phyloP scores from a whole-genome alignment of 2,113 vertebrate genomes.

The Ciconia maguari region DNA sequence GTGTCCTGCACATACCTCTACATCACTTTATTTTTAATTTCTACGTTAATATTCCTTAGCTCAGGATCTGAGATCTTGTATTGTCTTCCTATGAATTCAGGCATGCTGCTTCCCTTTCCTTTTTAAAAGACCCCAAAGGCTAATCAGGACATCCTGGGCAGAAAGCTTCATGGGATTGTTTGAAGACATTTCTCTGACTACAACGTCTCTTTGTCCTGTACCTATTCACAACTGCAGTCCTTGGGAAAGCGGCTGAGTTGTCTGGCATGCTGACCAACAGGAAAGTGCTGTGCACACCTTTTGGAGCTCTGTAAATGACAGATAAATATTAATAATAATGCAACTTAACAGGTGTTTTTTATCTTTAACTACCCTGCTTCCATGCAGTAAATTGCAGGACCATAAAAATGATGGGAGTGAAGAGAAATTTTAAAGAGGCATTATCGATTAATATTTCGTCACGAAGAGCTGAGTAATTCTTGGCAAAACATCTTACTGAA shows the following conservation, averaged over 20 bases:
- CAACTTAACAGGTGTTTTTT: constrained; percentile 17
- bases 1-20: neutral
- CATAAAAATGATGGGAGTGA: constrained; percentile 30
- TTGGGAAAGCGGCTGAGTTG: neutral
- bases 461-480: neutral
- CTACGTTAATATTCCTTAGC: neutral
- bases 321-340: constrained; percentile 42
- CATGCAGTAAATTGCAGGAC: neutral
- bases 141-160: neutral
- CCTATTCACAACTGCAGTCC: neutral
- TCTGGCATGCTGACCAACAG: neutral
- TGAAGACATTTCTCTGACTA: neutral
- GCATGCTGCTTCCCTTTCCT: neutral
- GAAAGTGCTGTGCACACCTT: constrained; percentile 33
- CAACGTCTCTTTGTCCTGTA: neutral
- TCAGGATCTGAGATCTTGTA: neutral
- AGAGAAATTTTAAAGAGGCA: constrained; percentile 2
- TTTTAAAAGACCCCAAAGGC: neutral
- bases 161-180: neutral
- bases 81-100: neutral
- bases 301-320: constrained; percentile 26
- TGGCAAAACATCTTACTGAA: constrained; percentile 8
- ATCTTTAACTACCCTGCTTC: neutral
- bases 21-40: neutral
- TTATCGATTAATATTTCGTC: constrained; percentile 21